These are phyloP conservation scores for Drosophila kanapiae DNA, from an alignment of 1,140 invertebrate species.

Conservation along the genomic window DNA sequence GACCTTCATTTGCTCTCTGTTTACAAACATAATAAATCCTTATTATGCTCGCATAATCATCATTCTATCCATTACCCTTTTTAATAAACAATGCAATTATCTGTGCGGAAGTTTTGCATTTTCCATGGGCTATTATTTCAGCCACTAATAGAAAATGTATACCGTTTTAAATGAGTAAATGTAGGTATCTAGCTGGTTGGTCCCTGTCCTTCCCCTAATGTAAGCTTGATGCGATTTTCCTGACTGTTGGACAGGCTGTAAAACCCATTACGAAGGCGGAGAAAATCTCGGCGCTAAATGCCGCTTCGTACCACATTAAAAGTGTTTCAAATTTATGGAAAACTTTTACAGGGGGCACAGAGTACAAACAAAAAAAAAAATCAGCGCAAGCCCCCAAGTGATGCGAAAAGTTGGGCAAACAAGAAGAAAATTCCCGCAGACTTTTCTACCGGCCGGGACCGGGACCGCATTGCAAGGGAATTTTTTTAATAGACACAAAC, in stretches of 20 bases:
- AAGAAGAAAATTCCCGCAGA: constrained; percentile 22
- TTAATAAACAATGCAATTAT: constrained; percentile 11
- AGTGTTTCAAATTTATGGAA: constrained; percentile 44
- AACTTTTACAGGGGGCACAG: constrained; percentile 14
- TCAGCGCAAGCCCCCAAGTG: constrained; percentile 39
- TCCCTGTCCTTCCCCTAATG: background rate
- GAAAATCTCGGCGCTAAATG: constrained; percentile 16
- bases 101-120: background rate
- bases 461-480: constrained; percentile 29
- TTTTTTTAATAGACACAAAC: constrained; percentile 54
- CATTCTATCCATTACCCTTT: background rate
- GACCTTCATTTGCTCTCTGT: background rate
- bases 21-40: constrained; percentile 3
- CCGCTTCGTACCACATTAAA: constrained; percentile 25
- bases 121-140: background rate
- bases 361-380: background rate
- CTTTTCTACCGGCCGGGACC: constrained; percentile 22
- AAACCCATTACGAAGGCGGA: constrained; percentile 21
- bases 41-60: constrained; percentile 4
- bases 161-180: background rate
- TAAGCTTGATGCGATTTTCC: constrained; percentile 21
- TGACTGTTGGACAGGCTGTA: background rate
- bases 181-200: background rate
- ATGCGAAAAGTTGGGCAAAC: constrained; percentile 42
- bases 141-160: background rate